These are phyloP conservation scores for Hoplostethus atlanticus DNA, from an alignment of 2,797 vertebrate species.

Conservation along the genomic window DNA sequence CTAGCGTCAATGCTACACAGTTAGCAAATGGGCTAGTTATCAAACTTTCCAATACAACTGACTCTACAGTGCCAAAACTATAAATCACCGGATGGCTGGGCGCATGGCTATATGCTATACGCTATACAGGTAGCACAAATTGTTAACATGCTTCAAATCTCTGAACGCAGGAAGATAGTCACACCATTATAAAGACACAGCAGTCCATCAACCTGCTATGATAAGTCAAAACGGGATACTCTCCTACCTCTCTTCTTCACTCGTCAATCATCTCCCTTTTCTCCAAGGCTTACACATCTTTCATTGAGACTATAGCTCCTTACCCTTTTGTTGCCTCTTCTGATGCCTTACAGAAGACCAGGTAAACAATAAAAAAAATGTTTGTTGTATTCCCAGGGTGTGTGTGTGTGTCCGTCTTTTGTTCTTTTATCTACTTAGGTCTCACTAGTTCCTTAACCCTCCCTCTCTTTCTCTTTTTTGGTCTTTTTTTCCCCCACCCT, in stretches of 20 bases:
- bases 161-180: not conserved
- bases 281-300: not conserved
- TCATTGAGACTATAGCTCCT: conserved; percentile 25
- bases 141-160: not conserved
- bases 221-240: not conserved
- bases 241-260: not conserved
- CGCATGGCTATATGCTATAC: too few relatives aligned
- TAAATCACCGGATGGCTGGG: not conserved
- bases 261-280: not conserved
- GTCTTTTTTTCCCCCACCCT: conserved; percentile 35
- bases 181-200: not conserved
- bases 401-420: conserved; percentile 26
- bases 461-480: conserved; percentile 30
- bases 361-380: conserved; percentile 29
- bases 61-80: not conserved
- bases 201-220: not conserved
- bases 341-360: conserved; percentile 71
- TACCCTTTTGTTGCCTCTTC: conserved; percentile 73
- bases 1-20: too few relatives aligned
- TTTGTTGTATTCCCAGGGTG: conserved; percentile 27
- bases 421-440: conserved; percentile 37
- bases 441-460: not conserved
- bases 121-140: too few relatives aligned
- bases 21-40: not conserved
- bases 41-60: too few relatives aligned